Conservation (phyloP, 2,888 invertebrate species). For the Plagiodera versicolora region DNA sequence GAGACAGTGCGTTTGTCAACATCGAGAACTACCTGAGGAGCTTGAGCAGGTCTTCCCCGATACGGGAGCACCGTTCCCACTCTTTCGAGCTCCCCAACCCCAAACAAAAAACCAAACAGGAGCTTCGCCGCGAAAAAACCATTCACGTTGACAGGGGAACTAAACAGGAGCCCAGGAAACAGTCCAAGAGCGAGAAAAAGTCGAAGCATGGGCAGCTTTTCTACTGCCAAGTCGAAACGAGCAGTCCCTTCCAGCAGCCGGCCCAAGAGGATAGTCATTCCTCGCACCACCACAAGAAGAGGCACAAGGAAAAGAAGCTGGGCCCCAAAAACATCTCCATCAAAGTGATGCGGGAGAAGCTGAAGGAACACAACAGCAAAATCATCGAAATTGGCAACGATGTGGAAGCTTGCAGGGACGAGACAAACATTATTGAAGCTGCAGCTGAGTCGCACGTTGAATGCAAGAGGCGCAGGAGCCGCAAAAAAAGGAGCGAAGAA, state of each 20-base stretch:
- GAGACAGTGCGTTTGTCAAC: constrained; percentile 7
- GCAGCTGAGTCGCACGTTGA: neutral
- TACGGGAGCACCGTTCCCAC: neutral
- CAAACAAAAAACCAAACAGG: constrained; percentile 6
- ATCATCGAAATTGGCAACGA: neutral
- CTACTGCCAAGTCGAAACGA: constrained; percentile 28
- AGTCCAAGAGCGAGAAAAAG: constrained; percentile 13
- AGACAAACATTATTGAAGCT: neutral
- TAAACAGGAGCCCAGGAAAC: neutral
- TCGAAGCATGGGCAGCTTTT: constrained; percentile 16
- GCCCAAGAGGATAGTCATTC: neutral
- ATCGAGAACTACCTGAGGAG: constrained; percentile 10
- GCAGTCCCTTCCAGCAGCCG: constrained; percentile 18
- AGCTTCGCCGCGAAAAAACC: constrained; percentile 25
- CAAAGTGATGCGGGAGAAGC: neutral
- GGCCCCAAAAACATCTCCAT: no score
- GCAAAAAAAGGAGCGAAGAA: neutral
- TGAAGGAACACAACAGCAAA: neutral
- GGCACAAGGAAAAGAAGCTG: neutral
- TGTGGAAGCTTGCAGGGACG: neutral
- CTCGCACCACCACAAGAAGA: neutral
- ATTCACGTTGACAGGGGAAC: constrained; percentile 17
- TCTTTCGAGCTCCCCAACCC: constrained; percentile 6
- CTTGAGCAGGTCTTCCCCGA: constrained; percentile 4
- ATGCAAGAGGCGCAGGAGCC: neutral